Base-by-base conservation (phyloP, 2,888 invertebrate species). In the Eristalis arbustorum region DNA sequence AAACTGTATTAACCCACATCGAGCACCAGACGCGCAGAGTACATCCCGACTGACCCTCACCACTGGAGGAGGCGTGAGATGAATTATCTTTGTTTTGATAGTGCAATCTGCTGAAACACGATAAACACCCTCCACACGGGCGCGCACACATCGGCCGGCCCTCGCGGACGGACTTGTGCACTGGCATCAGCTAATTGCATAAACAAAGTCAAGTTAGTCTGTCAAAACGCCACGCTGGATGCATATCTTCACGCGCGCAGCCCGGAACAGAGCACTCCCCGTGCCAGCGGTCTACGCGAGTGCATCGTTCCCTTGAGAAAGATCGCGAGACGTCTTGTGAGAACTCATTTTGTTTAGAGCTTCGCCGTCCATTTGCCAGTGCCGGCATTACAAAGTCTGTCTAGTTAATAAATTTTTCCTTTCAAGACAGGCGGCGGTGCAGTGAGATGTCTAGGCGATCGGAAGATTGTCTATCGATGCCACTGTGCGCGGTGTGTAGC, bases 161-260 rank as follows among this genome's bases (percentile, higher is more conserved):
- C 34, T 40, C 56, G 11, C 31, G 23, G 3, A 25, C 4, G 14
- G 18, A 34, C 10, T 23, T 42, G 25, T 68, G 22, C 66, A 59
- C 49, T 61, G 67, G 71, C 75, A 84, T 75, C 75, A 77, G 62
- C 82, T 82, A 85, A 82, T 85, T 82, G 85, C 85, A 81, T 85
- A 85, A 85, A 85, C 85, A 85, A 73, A 82, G 69, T 74, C 85
- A 71, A 85, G 85, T 81, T 85, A 85, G 77, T 85, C 85, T 85
- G 85, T 85, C 81, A 85, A 82, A 85, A 66, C 78, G 66, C 49
- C 73, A 68, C 61, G 25, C 56, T 69, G 82, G 73, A 62, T 78
- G 66, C 69, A 77, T 77, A 78, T 71, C 69, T 40, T 71, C 85
- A n/a, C n/a, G 69, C 73, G 68, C 42, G 64, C 31, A n/a, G 49